Base-by-base conservation (phyloP, 2,113 vertebrate genomes). In the Petrocephalus microphthalmus region DNA sequence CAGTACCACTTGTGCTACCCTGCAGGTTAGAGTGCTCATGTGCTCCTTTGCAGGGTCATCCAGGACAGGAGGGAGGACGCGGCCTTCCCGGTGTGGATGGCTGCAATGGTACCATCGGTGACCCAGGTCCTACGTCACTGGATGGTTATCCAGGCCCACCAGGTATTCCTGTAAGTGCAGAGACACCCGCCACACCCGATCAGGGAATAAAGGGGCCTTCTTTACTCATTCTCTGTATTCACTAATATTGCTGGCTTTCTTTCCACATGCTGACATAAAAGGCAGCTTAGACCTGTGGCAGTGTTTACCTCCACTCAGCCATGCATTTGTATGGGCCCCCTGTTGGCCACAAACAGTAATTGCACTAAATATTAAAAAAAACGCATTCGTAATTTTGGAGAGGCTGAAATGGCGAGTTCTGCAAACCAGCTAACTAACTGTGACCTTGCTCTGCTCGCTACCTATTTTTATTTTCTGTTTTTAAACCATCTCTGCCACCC, bases 11-110 rank as follows among this genome's bases (percentile, higher is more conserved):
- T 1, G 45, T n/a, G 45, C n/a, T 83, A 20, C 67, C 67, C 29
- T 74, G 11, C 33, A n/a, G 0, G 33, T 74, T 74, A 42, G 33
- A 49, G 37, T 20, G 45, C 17, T 49, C 42, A 74, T 78, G 6
- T 87, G 17, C 52, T 33, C 4, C 10, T 11, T 78, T 22, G 3
- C 87, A 87, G 87, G 87, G 87, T 74, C 25, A 71, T 17, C 87
- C 87, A 20, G 87, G 87, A 15, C 87, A 52, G 25, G 67, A 87
- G 1, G 87, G 87, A 11, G 87, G n/a, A 7, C 13, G 87, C 19
- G 87, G 87, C 17, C 87, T 60, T 53, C 64, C 64, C 3, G 87
- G 87, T 2, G 17, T 20, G 19, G 67, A 78, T 3, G 87, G 87
- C 29, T 87, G 87, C 64, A 33, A 74, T 8, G 87, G 87, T 45